These are phyloP conservation scores for Drosophila elegans DNA, from an alignment of 1,140 invertebrate species.

Conservation along the genomic window DNA sequence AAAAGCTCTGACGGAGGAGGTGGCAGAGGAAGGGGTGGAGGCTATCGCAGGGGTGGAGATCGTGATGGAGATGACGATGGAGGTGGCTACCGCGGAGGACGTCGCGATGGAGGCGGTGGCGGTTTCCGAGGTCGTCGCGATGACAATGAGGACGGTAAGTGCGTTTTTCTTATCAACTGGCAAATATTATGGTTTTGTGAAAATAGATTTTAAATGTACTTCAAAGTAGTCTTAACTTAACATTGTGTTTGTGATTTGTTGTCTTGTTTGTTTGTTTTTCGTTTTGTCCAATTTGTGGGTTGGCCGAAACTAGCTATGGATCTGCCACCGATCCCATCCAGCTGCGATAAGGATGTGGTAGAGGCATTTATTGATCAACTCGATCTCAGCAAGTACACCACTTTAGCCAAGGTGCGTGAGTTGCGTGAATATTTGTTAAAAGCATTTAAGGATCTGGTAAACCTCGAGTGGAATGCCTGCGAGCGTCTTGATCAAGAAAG, in stretches of 20 bases:
- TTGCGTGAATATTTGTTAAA: conserved; percentile 40
- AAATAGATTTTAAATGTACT: neutral
- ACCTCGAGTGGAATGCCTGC: conserved; percentile 1
- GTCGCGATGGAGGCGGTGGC: conserved; percentile 25
- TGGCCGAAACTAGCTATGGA: conserved; percentile 7
- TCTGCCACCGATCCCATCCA: conserved; percentile 17
- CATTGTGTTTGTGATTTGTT: conserved; percentile 7
- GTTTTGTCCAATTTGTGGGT: conserved; percentile 7
- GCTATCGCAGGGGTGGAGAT: conserved; percentile 32
- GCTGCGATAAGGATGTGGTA: conserved; percentile 44
- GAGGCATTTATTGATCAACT: conserved; percentile 36
- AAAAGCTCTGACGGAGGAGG: conserved; percentile 54
- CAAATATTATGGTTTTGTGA: neutral
- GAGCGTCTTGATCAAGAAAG: conserved; percentile 1
- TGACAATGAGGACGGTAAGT: conserved; percentile 54
- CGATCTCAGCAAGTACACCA: neutral
- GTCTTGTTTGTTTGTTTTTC: conserved; percentile 15
- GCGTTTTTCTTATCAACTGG: no score
- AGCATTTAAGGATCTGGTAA: conserved; percentile 39
- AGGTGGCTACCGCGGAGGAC: conserved; percentile 29
- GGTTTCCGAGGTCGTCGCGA: conserved; percentile 37
- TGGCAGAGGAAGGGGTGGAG: neutral
- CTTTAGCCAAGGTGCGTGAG: conserved; percentile 25
- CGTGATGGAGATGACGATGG: conserved; percentile 23
- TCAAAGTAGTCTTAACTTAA: neutral